These are phyloP conservation scores for Arnoldichthys spilopterus DNA, from an alignment of 2,797 vertebrate genomes.

Conservation along the genomic window DNA sequence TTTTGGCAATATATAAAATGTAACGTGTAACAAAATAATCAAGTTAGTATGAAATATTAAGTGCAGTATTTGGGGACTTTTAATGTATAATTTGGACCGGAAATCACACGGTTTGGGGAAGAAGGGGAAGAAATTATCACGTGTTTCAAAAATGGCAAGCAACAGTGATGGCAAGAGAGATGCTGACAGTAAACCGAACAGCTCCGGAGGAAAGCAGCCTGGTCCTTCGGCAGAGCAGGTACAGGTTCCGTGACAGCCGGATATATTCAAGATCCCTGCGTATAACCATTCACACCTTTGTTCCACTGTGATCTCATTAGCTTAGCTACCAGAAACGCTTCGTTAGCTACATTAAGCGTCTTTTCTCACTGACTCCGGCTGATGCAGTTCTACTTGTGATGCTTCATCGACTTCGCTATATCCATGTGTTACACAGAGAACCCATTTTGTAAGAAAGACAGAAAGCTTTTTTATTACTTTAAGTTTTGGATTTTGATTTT, in stretches of 20 bases:
- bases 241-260: neutral
- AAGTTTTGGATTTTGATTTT: too few species aligned
- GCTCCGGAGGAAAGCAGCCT: constrained; percentile 39
- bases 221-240: constrained; percentile 54
- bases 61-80: neutral
- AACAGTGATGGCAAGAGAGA: constrained; percentile 30
- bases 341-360: too few species aligned
- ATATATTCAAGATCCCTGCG: neutral
- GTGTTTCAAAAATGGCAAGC: constrained; percentile 45
- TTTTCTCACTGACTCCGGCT: too few species aligned
- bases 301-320: too few species aligned
- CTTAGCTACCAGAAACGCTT: too few species aligned
- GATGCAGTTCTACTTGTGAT: too few species aligned
- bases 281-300: neutral
- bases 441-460: too few species aligned
- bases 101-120: neutral
- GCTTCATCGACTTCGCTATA: too few species aligned
- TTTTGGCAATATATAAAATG: too few species aligned
- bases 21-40: neutral
- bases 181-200: constrained; percentile 13
- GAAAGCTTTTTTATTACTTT: too few species aligned
- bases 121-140: neutral
- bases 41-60: neutral
- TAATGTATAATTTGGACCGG: neutral
- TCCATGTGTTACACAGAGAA: too few species aligned